Percentiles rank a stretch among this genome's conserved stretches.
Conservation (phyloP, 2,113 vertebrate genomes). For the Sterrhoptilus dennistouni region DNA sequence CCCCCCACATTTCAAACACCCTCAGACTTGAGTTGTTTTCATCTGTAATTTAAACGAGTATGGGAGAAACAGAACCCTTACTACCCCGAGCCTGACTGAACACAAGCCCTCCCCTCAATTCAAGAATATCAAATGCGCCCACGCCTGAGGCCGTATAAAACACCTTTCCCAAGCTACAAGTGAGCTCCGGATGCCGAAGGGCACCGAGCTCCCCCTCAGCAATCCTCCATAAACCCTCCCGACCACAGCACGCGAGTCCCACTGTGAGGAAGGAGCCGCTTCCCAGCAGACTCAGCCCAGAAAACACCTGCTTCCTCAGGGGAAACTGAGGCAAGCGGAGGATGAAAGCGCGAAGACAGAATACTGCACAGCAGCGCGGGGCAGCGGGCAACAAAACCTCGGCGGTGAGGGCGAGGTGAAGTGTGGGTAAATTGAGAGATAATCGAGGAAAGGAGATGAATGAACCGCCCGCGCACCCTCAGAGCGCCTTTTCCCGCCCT, state of each 20-base stretch:
- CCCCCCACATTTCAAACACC: background rate
- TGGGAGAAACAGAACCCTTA: background rate
- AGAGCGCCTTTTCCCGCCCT: background rate
- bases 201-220: fast-evolving
- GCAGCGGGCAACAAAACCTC: background rate
- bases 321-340: background rate
- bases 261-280: fast-evolving
- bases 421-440: fast-evolving
- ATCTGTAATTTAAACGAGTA: background rate
- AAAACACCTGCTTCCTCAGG: background rate
- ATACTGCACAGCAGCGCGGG: fast-evolving
- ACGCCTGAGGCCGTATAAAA: fast-evolving
- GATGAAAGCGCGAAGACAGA: background rate
- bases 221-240: background rate
- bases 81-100: fast-evolving
- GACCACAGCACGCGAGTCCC: fast-evolving
- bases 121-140: fast-evolving
- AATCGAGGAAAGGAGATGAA: fast-evolving
- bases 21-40: background rate
- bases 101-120: fast-evolving
- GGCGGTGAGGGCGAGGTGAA: background rate
- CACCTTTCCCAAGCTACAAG: fast-evolving
- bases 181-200: fast-evolving
- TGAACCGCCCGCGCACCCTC: fast-evolving
- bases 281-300: background rate